These are phyloP conservation scores for Drosophila cracens DNA, from an alignment of 2,888 invertebrate genomes.

Conservation along the genomic window DNA sequence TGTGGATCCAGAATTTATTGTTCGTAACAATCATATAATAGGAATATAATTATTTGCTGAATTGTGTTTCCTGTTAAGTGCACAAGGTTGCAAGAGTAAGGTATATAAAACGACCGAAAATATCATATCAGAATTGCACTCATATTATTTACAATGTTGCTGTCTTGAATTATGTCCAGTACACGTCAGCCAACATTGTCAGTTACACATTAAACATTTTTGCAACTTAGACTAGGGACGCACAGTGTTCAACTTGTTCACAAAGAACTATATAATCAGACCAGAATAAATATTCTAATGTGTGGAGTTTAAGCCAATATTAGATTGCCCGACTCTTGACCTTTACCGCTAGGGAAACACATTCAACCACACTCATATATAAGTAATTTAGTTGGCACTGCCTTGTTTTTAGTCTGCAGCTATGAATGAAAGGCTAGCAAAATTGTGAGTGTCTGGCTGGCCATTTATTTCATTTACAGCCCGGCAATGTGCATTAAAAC, in stretches of 20 bases:
- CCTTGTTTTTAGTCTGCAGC: conserved; percentile 44
- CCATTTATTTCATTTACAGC: conserved; percentile 28
- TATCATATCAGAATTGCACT: background rate
- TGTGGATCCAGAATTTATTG: background rate
- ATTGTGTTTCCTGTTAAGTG: background rate
- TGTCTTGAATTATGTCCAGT: conserved; percentile 5
- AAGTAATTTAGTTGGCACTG: conserved; percentile 47
- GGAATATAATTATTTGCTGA: background rate
- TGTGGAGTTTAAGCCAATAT: conserved; percentile 29
- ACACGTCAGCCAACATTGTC: background rate
- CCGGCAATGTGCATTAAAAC: conserved; percentile 3
- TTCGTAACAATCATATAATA: background rate
- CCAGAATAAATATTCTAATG: conserved; percentile 25
- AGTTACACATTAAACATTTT: conserved; percentile 4
- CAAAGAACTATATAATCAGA: conserved; percentile 29
- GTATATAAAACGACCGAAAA: background rate
- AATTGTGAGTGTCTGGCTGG: conserved; percentile 47
- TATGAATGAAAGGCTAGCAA: conserved; percentile 57
- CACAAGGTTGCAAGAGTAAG: background rate
- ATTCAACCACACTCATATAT: conserved; percentile 16
- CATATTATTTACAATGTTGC: background rate
- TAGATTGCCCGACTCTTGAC: conserved; percentile 37
- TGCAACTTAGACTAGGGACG: background rate
- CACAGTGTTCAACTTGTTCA: conserved; percentile 1
- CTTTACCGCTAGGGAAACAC: conserved; percentile 34